Evolutionary conservation across 2,113 vertebrate genomes (phyloP).

Genomic region (Heptranchias perlo): DNA sequence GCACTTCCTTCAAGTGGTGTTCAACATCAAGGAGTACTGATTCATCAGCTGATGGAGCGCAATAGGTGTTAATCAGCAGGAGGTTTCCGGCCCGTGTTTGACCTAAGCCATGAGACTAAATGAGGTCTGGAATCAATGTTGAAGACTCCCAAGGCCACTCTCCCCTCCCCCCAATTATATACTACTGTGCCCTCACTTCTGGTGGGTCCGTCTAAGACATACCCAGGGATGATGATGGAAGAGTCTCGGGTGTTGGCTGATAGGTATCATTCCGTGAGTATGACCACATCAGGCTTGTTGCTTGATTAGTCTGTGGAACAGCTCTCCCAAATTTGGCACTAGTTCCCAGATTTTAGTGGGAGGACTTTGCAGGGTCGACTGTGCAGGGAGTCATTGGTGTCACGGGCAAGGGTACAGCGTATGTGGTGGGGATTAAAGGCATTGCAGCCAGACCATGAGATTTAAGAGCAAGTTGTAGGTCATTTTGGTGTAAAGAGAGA

Average conservation of each 20-base stretch:
- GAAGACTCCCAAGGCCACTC: neutral
- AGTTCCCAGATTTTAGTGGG: neutral
- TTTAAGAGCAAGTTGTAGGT: neutral
- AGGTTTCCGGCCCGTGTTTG: too few species aligned
- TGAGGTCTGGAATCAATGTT: too few species aligned
- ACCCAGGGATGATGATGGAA: neutral
- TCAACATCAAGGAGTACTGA: too few species aligned
- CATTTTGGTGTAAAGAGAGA: neutral
- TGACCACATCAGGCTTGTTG: neutral
- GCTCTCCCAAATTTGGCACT: neutral
- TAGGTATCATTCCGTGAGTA: neutral
- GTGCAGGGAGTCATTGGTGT: neutral
- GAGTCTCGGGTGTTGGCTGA: neutral
- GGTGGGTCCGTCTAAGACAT: neutral
- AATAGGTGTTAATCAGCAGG: too few species aligned
- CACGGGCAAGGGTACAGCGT: neutral
- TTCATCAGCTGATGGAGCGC: too few species aligned
- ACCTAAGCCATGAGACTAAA: too few species aligned
- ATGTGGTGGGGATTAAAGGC: neutral
- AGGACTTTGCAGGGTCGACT: neutral
- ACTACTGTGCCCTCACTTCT: neutral
- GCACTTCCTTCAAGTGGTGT: too few species aligned
- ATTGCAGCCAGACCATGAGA: neutral
- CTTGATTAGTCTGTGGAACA: neutral
- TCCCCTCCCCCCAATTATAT: neutral